phyloP scores from a whole-genome alignment of 1,140 invertebrate species.

The Octopus bimaculoides region DNA sequence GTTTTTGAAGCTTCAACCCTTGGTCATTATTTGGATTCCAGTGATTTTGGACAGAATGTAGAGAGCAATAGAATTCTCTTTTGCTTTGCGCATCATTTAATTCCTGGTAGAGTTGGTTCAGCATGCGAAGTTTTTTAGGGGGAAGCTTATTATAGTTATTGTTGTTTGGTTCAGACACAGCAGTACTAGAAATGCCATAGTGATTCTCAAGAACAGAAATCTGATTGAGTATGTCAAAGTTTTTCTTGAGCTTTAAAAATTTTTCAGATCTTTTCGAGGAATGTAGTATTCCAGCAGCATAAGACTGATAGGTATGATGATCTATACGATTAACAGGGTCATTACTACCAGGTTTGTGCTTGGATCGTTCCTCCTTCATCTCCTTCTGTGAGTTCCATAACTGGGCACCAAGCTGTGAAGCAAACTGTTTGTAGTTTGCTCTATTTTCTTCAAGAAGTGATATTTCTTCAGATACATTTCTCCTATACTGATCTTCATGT shows the following conservation, averaged over 20 bases:
- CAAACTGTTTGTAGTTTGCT: no score
- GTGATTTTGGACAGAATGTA: constrained; percentile 58
- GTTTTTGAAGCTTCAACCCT: constrained; percentile 60
- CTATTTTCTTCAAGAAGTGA: no score
- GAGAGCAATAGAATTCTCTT: constrained; percentile 74
- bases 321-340: constrained; percentile 48
- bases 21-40: constrained; percentile 72
- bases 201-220: constrained; percentile 68
- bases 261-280: constrained; percentile 72
- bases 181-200: constrained; percentile 71
- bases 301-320: constrained; percentile 52
- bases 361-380: neutral
- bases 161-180: no score
- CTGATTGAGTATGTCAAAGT: constrained; percentile 83
- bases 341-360: constrained; percentile 36
- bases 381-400: neutral
- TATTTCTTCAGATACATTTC: no score
- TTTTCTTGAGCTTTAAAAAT: constrained; percentile 81
- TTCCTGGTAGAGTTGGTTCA: constrained; percentile 74
- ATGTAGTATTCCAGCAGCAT: constrained; percentile 67
- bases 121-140: constrained; percentile 19
- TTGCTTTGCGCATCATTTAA: constrained; percentile 76
- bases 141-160: no score
- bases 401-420: neutral
- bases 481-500: no score